phyloP scores from a whole-genome alignment of 2,113 vertebrate genomes.

The Ovis aries region ARS-UI_Ramb_v3.0 NC_056054.1:245152501-245153000 shows the following conservation, averaged over 20 bases:
- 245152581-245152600: too few species aligned
- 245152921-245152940: neutral
- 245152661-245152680: too few species aligned
- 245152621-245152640: too few species aligned
- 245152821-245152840: neutral
- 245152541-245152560: too few species aligned
- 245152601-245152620: too few species aligned
- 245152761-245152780: neutral
- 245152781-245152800: accelerated
- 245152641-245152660: too few species aligned
- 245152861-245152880: neutral
- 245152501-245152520: too few species aligned
- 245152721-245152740: too few species aligned
- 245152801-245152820: neutral
- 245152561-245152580: too few species aligned
- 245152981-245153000: neutral
- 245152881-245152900: neutral
- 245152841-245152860: neutral
- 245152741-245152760: neutral
- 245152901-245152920: neutral
- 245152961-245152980: accelerated
- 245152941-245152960: neutral
- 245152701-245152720: too few species aligned
- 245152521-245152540: too few species aligned
- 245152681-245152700: too few species aligned